Conservation (phyloP, 2,797 vertebrate genomes). For the Phaenicophaeus curvirostris region DNA sequence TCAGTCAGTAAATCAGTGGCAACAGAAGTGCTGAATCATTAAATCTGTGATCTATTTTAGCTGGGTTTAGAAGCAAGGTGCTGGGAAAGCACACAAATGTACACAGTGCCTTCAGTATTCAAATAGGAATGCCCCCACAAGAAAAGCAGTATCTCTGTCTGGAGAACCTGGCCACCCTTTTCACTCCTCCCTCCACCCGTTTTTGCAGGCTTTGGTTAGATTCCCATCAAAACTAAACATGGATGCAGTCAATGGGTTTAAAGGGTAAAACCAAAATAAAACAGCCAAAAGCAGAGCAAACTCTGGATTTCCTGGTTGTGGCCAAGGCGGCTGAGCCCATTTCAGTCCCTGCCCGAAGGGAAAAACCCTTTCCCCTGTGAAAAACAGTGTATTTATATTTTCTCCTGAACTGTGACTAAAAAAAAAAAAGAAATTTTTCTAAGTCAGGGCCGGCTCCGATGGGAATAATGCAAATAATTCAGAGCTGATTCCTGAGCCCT, state of each 20-base stretch:
- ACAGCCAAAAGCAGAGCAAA: background rate
- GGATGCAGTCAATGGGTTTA: background rate
- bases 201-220: background rate
- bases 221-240: background rate
- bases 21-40: slow-evolving; percentile 48
- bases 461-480: background rate
- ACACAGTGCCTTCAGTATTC: background rate
- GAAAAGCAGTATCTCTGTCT: background rate
- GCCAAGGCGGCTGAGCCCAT: background rate
- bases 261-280: background rate
- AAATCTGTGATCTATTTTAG: slow-evolving; percentile 12
- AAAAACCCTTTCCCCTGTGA: background rate
- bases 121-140: background rate
- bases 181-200: background rate
- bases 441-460: background rate
- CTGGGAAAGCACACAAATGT: background rate
- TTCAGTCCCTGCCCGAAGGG: background rate
- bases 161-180: background rate
- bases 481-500: background rate
- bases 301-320: background rate
- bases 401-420: background rate
- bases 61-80: background rate
- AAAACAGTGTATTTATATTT: background rate
- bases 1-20: slow-evolving; percentile 48
- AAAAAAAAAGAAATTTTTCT: background rate